Conservation (phyloP, 2,888 invertebrate species). For the Hirtodrosophila trivittata region DNA sequence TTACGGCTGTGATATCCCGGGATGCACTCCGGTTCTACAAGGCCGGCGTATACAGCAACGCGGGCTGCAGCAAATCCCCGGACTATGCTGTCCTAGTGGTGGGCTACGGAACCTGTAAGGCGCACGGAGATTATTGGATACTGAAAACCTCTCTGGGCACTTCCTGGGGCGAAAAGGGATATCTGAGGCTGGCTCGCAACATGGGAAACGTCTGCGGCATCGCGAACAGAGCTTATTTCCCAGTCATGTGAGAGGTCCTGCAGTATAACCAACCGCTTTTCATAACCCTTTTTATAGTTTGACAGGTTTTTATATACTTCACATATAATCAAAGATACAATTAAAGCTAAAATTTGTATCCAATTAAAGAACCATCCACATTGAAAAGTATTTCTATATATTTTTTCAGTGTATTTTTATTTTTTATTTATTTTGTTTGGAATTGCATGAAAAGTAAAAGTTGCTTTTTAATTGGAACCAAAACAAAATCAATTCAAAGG, state of each 20-base stretch:
- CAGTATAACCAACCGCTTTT: too few relatives aligned
- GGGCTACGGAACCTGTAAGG: conserved; percentile 13
- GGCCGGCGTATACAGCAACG: conserved; percentile 12
- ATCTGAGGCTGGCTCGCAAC: conserved; percentile 31
- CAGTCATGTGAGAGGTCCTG: conserved; percentile 1
- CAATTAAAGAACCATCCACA: too few relatives aligned
- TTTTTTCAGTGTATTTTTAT: too few relatives aligned
- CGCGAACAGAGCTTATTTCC: conserved; percentile 16
- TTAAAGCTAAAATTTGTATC: too few relatives aligned
- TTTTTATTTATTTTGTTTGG: too few relatives aligned
- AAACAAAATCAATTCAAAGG: too few relatives aligned
- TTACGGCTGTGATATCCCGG: conserved; percentile 28
- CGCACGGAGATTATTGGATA: conserved; percentile 29
- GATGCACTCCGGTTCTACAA: conserved; percentile 18
- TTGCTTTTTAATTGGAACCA: too few relatives aligned
- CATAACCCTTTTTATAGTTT: too few relatives aligned
- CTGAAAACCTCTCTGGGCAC: conserved; percentile 31
- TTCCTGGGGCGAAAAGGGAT: conserved; percentile 32
- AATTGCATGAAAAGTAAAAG: too few relatives aligned
- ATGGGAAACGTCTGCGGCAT: conserved; percentile 26
- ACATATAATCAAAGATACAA: too few relatives aligned
- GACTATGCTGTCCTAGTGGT: conserved; percentile 31
- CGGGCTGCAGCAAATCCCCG: background rate
- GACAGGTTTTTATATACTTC: too few relatives aligned
- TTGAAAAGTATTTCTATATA: too few relatives aligned